phyloP scores from a whole-genome alignment of 2,797 vertebrate species.

The Neosilurus mollespiculum region DNA sequence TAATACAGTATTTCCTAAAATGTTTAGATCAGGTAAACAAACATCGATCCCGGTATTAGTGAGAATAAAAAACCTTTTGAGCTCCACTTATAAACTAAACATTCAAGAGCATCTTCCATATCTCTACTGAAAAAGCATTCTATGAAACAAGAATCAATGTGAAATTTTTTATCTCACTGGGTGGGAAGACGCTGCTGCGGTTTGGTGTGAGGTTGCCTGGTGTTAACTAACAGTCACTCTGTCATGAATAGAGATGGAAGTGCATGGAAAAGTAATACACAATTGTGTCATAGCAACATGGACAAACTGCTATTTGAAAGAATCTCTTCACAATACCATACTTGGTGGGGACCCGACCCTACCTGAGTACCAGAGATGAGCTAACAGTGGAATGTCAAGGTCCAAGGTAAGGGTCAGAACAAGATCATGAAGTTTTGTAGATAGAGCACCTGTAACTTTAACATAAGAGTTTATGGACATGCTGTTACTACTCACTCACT shows the following conservation, averaged over 20 bases:
- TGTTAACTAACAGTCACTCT: conserved; percentile 1
- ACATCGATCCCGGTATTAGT: too few relatives aligned
- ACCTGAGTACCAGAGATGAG: too few relatives aligned
- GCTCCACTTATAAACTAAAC: background rate
- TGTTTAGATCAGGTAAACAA: background rate
- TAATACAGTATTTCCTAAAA: background rate
- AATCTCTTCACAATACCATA: background rate
- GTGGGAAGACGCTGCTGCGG: conserved; percentile 66
- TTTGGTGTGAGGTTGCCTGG: conserved; percentile 16
- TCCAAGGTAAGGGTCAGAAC: too few relatives aligned
- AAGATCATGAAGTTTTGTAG: too few relatives aligned
- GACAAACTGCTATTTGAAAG: background rate
- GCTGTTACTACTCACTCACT: too few relatives aligned
- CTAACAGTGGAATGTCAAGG: too few relatives aligned
- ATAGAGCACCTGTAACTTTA: too few relatives aligned
- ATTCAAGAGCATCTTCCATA: background rate
- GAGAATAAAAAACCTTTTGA: background rate
- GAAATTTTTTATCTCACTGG: conserved; percentile 71
- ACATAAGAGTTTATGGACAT: too few relatives aligned
- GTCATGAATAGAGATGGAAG: background rate
- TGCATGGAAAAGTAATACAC: background rate
- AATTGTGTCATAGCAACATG: background rate
- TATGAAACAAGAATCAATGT: conserved; percentile 61
- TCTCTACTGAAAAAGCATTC: background rate
- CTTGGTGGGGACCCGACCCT: too few relatives aligned